Evolutionary conservation across 2,888 invertebrate genomes (phyloP), one percentile per base, ranked within the genome.

Genomic region (Eupeodes luniger): DNA sequence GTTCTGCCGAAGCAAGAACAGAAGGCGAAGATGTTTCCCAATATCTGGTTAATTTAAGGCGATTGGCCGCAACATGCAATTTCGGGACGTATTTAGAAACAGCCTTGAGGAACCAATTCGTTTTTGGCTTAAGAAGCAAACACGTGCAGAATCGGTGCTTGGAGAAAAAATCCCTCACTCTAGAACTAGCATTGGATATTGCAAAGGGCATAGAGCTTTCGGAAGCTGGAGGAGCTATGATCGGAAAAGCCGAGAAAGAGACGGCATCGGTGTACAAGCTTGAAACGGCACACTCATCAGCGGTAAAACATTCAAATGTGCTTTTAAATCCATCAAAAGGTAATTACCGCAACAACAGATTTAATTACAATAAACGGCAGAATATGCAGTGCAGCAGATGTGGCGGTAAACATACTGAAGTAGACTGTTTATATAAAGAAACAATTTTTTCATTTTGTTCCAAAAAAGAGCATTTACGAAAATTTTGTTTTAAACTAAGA

Each of bases 1-100:
- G 96, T 96, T 96, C 95, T 95, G 96, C 96, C 96, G 95, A 96
- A 96, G 96, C 96, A 95, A 95, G 95, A 95, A 96, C 95, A 27
- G 90, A 90, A 53, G 90, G 88, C 1, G 90, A 91, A 85, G 86
- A 62, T 27, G 84, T 82, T 2, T 70, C 84, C 19, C 89, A 90
- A 57, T 91, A 74, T 61, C 19, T 90, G 1, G 75, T 86, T 7
- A 90, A 87, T 14, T 81, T 90, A 49, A 84, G 90, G 59, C 86
- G 87, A 61, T 70, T 90, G 14, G 80, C 85, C 1, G 77, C 86
- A 10, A 57, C 81, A 59, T 91, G 90, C 67, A 91, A 90, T 74
- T 91, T 91, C 80, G 90, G 89, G 16, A 61, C 40, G 14, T 91
- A 89, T 62, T 79, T 91, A 70, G 89, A 90, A 12, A 90, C 89